Conservation (phyloP, 2,888 invertebrate genomes). For the Spodoptera exigua region DNA sequence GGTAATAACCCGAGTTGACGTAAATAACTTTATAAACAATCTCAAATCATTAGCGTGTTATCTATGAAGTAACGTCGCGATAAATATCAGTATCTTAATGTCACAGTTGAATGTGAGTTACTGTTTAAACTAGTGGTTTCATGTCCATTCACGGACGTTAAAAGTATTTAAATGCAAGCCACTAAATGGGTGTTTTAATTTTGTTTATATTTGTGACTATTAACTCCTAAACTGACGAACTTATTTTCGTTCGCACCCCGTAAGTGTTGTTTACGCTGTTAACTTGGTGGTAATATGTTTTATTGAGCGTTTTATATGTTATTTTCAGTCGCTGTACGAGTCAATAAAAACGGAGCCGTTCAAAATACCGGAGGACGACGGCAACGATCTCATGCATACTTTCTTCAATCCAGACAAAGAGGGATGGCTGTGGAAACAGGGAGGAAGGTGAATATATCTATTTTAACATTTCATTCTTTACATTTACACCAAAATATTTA, state of each 20-base stretch:
- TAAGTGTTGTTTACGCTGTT: conserved; percentile 28
- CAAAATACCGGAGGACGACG: conserved; percentile 99
- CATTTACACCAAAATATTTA: background rate
- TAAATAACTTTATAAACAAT: conserved; percentile 52
- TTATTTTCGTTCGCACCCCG: conserved; percentile 41
- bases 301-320: conserved; percentile 38
- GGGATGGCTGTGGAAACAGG: conserved; percentile 99
- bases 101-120: conserved; percentile 56
- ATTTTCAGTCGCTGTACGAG: conserved; percentile 96
- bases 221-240: conserved; percentile 33
- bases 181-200: conserved; percentile 44
- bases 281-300: conserved; percentile 21
- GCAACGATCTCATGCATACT: conserved; percentile 99
- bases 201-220: conserved; percentile 36
- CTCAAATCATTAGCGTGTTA: conserved; percentile 51
- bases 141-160: conserved; percentile 35
- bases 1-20: conserved; percentile 47
- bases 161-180: conserved; percentile 43
- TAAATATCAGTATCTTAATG: conserved; percentile 53
- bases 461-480: background rate
- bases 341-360: conserved; percentile 99
- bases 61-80: conserved; percentile 48
- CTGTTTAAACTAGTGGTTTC: conserved; percentile 49
- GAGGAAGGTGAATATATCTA: conserved; percentile 89
- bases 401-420: conserved; percentile 99